These are phyloP conservation scores for Ennomos quercinarius DNA, from an alignment of 2,888 invertebrate genomes.

Conservation along the genomic window DNA sequence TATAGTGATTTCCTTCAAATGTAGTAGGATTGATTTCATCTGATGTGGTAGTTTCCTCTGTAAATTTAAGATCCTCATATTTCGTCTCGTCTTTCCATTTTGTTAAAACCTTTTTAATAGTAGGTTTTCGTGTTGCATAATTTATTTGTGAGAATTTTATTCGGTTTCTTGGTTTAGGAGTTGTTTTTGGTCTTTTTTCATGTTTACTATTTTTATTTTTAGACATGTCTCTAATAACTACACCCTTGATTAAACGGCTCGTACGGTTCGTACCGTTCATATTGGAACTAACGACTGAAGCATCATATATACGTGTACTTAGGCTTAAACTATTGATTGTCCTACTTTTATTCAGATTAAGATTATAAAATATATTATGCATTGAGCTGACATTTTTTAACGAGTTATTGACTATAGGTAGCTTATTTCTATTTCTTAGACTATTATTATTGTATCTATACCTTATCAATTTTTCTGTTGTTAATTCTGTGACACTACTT, in stretches of 20 bases:
- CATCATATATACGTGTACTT: not conserved
- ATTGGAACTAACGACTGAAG: not conserved
- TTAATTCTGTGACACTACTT: constrained; percentile 55
- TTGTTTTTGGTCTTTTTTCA: constrained; percentile 7
- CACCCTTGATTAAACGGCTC: constrained; percentile 44
- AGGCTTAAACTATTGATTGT: not conserved
- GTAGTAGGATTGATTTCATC: constrained; percentile 47
- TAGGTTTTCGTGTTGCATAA: constrained; percentile 55
- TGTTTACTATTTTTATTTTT: constrained; percentile 43
- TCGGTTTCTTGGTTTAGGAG: constrained; percentile 36
- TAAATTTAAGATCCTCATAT: constrained; percentile 73
- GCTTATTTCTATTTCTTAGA: constrained; percentile 47
- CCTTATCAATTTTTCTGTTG: constrained; percentile 70
- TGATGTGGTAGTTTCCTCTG: constrained; percentile 62
- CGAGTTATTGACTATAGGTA: constrained; percentile 54
- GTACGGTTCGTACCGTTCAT: constrained; percentile 37
- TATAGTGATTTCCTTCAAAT: constrained; percentile 37
- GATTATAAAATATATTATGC: constrained; percentile 9
- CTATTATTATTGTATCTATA: constrained; percentile 65
- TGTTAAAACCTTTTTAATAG: constrained; percentile 77
- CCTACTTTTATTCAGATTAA: not conserved
- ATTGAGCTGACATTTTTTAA: constrained; percentile 37
- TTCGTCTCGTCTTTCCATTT: constrained; percentile 83
- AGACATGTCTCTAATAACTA: constrained; percentile 34
- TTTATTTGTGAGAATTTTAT: constrained; percentile 28